A percentile compares a stretch with the other conserved stretches of the same genome.
These are phyloP conservation scores for Tineola bisselliella DNA, from an alignment of 2,888 invertebrate genomes.

Conservation along the genomic window DNA sequence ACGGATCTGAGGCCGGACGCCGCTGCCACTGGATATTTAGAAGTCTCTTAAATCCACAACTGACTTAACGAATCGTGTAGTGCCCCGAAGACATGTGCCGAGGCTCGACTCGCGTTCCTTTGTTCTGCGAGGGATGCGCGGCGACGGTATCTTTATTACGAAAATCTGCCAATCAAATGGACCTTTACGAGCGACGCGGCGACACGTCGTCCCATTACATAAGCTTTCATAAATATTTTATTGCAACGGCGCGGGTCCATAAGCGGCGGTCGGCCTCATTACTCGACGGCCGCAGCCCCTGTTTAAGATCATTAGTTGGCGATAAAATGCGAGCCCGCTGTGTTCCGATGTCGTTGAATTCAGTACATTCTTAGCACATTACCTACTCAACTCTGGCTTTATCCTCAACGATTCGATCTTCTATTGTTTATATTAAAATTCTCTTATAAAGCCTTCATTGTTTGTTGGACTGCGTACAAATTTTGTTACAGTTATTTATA, in stretches of 20 bases:
- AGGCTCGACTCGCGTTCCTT: slow-evolving; percentile 28
- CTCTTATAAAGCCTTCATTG: background rate
- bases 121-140: background rate
- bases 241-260: background rate
- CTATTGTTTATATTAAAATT: background rate
- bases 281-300: slow-evolving; percentile 28
- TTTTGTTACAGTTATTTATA: background rate
- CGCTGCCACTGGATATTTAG: slow-evolving; percentile 59
- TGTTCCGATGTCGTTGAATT: slow-evolving; percentile 24
- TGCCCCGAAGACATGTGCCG: slow-evolving; percentile 43
- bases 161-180: slow-evolving; percentile 7
- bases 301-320: slow-evolving; percentile 53
- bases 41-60: slow-evolving; percentile 58
- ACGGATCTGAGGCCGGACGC: slow-evolving; percentile 55
- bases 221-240: slow-evolving; percentile 13
- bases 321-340: slow-evolving; percentile 51
- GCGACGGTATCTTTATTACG: slow-evolving; percentile 4
- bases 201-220: slow-evolving; percentile 10
- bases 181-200: background rate
- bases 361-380: slow-evolving; percentile 40
- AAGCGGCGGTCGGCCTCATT: slow-evolving; percentile 44
- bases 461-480: background rate
- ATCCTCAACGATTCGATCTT: background rate
- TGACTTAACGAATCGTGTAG: slow-evolving; percentile 59
- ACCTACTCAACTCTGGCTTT: slow-evolving; percentile 18